Evolutionary conservation across 1,140 invertebrate genomes (phyloP), one percentile per base, ranked within the genome.

Genomic region (Cherax destructor): DNA sequence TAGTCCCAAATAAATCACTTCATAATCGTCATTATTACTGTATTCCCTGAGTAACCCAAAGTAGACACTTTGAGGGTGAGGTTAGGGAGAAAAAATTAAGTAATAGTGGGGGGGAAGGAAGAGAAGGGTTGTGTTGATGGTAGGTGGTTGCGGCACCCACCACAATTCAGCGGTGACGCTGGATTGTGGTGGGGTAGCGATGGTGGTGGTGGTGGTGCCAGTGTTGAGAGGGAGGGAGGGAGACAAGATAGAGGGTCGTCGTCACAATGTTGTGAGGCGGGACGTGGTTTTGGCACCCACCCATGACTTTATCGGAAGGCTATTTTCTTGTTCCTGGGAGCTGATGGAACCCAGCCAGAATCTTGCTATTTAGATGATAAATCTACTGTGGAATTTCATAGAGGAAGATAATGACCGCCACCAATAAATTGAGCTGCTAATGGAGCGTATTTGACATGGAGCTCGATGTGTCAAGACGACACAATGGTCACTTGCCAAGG

Each of bases 261-360:
- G 52, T 56, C 7, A 56, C 52, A 13, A 56, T 13, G 52, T 7
- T 56, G 69, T 74, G 9, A 7, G 21, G 24, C 30, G 7, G 7
- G 24, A n/a, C 0, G 6, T 4, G 21, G 69, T 74, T 30, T 74
- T 24, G 69, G n/a, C n/a, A 24, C 69, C 24, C n/a, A 9, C n/a
- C n/a, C 69, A 74, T 30, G 7, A 24, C 69, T 30, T 24, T 74
- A 30, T 30, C 24, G n/a, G 69, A 30, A 30, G 16, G 11, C 69
- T 74, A 30, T 30, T 74, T 74, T 24, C 24, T 5, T 74, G n/a
- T 74, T 24, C 69, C 69, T 7, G 30, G 69, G 69, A 30, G 69
- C 69, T 74, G 69, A 30, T 74, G 69, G 69, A 74, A 74, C 69
- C n/a, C 69, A 9, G 69, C 69, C 69, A 74, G n/a, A 74, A 74